Conservation (phyloP, 1,140 invertebrate genomes). For the Bilobella aurantiaca region DNA sequence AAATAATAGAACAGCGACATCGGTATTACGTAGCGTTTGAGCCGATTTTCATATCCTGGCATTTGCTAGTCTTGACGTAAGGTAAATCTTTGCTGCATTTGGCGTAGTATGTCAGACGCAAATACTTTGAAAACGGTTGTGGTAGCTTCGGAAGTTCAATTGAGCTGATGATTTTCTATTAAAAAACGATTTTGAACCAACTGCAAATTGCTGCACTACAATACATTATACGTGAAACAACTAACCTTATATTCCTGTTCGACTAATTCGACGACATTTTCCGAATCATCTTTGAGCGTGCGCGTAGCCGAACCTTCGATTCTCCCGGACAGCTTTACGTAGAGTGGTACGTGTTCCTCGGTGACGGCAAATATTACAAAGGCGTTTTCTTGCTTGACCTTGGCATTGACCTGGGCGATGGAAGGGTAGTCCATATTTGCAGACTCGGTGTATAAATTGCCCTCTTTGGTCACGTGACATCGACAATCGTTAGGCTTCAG, state of each 20-base stretch:
- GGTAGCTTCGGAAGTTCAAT: constrained; percentile 7
- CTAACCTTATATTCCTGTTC: constrained; percentile 71
- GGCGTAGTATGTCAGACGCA: constrained; percentile 6
- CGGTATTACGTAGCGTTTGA: constrained; percentile 1
- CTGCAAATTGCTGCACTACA: too few species aligned
- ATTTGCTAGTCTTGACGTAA: constrained; percentile 4
- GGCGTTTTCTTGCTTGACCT: constrained; percentile 24
- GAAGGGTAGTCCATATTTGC: constrained; percentile 58
- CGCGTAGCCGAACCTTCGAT: constrained; percentile 76
- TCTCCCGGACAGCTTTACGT: constrained; percentile 62
- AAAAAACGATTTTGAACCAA: background rate
- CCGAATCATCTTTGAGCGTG: constrained; percentile 71
- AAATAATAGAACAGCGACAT: background rate
- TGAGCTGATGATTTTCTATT: constrained; percentile 7
- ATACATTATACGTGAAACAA: constrained; percentile 8
- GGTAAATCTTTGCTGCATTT: constrained; percentile 1
- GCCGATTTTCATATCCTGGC: constrained; percentile 9
- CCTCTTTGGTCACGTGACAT: constrained; percentile 64
- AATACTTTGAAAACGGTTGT: background rate
- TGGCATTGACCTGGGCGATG: constrained; percentile 45
- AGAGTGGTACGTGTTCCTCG: constrained; percentile 64
- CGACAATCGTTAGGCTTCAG: constrained; percentile 84
- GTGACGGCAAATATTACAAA: constrained; percentile 43
- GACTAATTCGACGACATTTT: constrained; percentile 85
- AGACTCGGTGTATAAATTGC: constrained; percentile 71